These are phyloP conservation scores for Argopecten irradians DNA, from an alignment of 1,140 invertebrate species.

Conservation along the genomic window DNA sequence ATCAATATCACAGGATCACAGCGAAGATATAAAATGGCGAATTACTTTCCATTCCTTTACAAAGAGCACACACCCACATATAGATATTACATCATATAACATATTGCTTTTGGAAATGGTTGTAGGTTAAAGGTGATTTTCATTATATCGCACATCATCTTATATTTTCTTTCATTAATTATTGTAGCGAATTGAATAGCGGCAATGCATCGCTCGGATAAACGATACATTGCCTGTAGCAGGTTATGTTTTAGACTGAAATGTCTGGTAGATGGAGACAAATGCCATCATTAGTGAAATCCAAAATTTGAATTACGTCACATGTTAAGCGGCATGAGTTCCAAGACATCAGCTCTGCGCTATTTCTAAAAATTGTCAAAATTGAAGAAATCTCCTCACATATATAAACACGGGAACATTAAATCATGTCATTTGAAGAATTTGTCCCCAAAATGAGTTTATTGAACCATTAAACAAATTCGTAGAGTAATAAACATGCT, in stretches of 20 bases:
- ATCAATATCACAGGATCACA: too few species aligned
- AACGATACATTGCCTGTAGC: not conserved
- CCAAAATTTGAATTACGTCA: not conserved
- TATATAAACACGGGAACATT: not conserved
- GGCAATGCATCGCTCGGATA: not conserved
- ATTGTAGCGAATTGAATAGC: not conserved
- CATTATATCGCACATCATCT: not conserved
- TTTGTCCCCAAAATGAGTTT: not conserved
- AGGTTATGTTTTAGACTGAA: not conserved
- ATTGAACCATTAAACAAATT: conserved; percentile 9
- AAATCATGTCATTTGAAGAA: not conserved
- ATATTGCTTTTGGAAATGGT: not conserved
- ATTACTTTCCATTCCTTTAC: too few species aligned
- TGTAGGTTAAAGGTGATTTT: not conserved
- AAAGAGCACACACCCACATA: not conserved
- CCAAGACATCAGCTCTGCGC: not conserved
- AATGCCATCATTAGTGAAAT: not conserved
- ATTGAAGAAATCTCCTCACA: not conserved
- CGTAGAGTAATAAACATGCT: not conserved
- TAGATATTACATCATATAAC: too few species aligned
- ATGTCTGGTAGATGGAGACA: not conserved
- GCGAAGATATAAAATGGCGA: too few species aligned
- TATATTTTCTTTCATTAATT: not conserved
- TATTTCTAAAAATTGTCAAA: not conserved
- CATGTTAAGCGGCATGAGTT: not conserved